These are phyloP conservation scores for Melanostoma scalare DNA, from an alignment of 2,888 invertebrate species.

Conservation along the genomic window DNA sequence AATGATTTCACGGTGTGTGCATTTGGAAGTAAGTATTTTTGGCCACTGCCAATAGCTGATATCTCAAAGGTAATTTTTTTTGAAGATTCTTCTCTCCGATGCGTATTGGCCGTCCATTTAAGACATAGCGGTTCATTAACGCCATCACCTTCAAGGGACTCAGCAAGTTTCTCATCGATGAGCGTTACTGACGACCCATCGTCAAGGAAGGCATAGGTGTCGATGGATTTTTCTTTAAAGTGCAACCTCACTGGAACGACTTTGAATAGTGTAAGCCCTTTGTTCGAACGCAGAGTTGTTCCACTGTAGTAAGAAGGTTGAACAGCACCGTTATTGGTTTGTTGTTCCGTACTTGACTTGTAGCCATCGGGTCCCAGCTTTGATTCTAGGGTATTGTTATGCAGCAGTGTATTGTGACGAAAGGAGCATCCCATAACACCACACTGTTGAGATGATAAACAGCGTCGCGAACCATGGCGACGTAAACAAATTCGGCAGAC, in stretches of 20 bases:
- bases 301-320: slow-evolving; percentile 15
- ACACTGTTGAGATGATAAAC: slow-evolving; percentile 35
- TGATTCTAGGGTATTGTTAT: too few species aligned
- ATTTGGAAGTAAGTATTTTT: too few species aligned
- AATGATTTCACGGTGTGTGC: too few species aligned
- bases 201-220: slow-evolving; percentile 21
- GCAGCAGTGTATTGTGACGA: slow-evolving; percentile 54
- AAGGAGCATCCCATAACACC: slow-evolving; percentile 39
- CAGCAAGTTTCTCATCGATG: slow-evolving; percentile 9
- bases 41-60: too few species aligned
- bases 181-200: slow-evolving; percentile 24
- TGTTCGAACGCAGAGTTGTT: not conserved
- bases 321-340: not conserved
- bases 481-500: slow-evolving; percentile 48
- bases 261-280: not conserved
- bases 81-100: slow-evolving; percentile 9
- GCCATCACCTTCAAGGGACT: slow-evolving; percentile 6
- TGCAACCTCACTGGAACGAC: slow-evolving; percentile 14
- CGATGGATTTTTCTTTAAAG: slow-evolving; percentile 16
- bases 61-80: too few species aligned
- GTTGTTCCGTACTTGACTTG: too few species aligned
- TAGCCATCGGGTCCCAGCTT: too few species aligned
- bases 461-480: slow-evolving; percentile 36
- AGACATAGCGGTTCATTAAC: slow-evolving; percentile 12
- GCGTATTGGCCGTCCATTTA: slow-evolving; percentile 16